phyloP scores from a whole-genome alignment of 2,797 vertebrate species.

The Momotus momota region DNA sequence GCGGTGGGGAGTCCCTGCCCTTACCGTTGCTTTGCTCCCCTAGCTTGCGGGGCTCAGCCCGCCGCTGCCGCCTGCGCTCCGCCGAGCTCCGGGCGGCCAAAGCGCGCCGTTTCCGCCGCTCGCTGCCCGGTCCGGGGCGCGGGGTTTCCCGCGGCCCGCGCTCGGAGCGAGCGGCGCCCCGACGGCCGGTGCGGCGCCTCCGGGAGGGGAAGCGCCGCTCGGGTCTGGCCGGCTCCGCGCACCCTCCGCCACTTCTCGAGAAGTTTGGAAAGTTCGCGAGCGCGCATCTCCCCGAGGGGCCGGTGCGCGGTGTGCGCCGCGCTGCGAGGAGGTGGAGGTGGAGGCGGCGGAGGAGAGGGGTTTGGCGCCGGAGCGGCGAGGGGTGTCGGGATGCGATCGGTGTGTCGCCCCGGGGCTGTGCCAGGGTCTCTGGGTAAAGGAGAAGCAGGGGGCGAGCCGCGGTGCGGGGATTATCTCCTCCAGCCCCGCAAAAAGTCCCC shows the following conservation, averaged over 20 bases:
- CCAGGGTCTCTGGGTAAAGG: background rate
- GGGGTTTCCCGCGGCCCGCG: background rate
- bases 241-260: background rate
- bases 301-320: background rate
- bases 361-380: background rate
- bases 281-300: background rate
- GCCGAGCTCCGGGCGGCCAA: background rate
- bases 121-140: background rate
- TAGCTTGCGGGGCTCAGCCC: background rate
- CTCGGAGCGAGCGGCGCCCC: background rate
- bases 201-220: background rate
- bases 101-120: background rate
- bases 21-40: background rate
- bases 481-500: background rate
- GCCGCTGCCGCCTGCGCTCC: background rate
- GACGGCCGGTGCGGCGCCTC: background rate
- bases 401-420: background rate
- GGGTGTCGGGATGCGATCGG: background rate
- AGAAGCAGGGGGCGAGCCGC: background rate
- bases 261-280: slow-evolving; percentile 62
- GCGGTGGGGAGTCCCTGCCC: background rate
- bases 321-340: background rate
- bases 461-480: background rate
- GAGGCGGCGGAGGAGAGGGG: background rate
- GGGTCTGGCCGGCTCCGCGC: background rate